Evolutionary conservation across 2,797 vertebrate genomes (phyloP).

Genomic region (Buceros bicornis): DNA sequence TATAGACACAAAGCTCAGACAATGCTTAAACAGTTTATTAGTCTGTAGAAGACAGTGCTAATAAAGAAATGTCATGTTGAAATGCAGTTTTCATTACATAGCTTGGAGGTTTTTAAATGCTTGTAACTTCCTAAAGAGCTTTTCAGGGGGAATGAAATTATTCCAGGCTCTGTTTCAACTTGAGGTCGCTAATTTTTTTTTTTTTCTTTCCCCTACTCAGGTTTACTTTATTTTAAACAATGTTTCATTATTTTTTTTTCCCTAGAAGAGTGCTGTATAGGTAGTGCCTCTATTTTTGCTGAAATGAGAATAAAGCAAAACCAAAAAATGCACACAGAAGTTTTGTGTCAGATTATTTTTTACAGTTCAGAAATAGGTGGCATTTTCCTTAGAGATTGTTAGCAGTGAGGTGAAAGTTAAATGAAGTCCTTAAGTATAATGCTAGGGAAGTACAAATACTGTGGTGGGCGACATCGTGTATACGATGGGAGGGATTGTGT

Average conservation of each 20-base stretch:
- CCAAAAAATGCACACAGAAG: background rate
- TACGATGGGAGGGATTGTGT: background rate
- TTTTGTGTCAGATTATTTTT: background rate
- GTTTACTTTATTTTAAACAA: background rate
- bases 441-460: background rate
- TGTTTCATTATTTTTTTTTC: background rate
- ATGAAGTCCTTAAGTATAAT: background rate
- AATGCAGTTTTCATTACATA: conserved; percentile 53
- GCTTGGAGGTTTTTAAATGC: conserved; percentile 32
- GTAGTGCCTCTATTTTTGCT: background rate
- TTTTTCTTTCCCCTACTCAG: background rate
- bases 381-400: background rate
- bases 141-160: conserved; percentile 3
- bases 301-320: background rate
- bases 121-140: conserved; percentile 5
- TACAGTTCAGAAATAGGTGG: background rate
- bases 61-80: conserved; percentile 25
- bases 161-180: background rate
- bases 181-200: background rate
- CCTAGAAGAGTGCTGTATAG: background rate
- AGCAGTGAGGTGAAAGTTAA: background rate
- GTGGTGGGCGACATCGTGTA: background rate
- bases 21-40: background rate
- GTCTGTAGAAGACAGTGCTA: background rate
- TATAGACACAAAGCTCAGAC: background rate